phyloP scores from a whole-genome alignment of 2,888 invertebrate species.

The Lampropteryx suffumata region DNA sequence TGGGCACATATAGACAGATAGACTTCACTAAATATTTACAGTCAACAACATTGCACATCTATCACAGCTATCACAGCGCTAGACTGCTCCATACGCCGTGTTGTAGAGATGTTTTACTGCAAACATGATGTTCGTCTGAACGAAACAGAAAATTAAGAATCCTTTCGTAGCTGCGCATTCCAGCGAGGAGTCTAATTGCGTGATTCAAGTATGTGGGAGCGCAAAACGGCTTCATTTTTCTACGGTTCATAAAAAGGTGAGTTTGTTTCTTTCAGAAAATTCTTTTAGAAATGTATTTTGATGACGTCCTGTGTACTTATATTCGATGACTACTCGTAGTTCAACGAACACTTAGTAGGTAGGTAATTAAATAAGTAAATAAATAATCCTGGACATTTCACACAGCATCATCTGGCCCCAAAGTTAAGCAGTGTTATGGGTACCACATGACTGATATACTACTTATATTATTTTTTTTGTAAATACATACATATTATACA shows the following conservation, averaged over 20 bases:
- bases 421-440: no score
- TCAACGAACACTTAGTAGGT: no score
- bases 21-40: constrained; percentile 5
- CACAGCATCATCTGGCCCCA: no score
- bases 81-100: no score
- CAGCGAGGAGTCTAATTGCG: constrained; percentile 39
- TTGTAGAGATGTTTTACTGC: neutral
- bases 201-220: constrained; percentile 26
- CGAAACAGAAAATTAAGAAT: neutral
- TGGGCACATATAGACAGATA: neutral
- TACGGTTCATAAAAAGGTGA: constrained; percentile 9
- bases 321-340: no score
- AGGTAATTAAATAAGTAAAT: no score
- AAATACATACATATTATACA: no score
- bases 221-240: constrained; percentile 15
- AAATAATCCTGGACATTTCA: no score
- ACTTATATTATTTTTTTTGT: no score
- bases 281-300: constrained; percentile 12
- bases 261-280: constrained; percentile 7
- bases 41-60: neutral
- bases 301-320: constrained; percentile 13
- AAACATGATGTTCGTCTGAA: constrained; percentile 4
- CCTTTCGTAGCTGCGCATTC: constrained; percentile 36
- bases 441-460: no score
- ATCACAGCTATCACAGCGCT: no score